Base-by-base conservation (phyloP, 2,113 vertebrate genomes). In the Telmatochromis brachygnathus region DNA sequence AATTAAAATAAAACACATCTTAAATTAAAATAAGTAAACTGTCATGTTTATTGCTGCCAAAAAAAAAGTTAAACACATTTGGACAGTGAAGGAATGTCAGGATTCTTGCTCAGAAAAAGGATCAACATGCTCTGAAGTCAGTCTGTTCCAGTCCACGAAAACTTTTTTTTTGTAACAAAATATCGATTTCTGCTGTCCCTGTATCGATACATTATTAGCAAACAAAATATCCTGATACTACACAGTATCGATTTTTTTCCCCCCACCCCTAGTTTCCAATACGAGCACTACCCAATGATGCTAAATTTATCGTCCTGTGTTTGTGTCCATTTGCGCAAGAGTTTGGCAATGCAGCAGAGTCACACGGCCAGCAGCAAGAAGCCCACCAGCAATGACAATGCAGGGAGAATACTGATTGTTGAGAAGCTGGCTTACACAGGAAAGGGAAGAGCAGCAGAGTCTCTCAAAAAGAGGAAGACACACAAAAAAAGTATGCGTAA, bases 61-160 rank as follows among this genome's bases (percentile, higher is more conserved):
- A 37, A 42, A 42, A 42, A 13, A 42, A 13, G 39, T 6, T 42
- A 6, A 42, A 42, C 12, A 42, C 12, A 42, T 42, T 42, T 42
- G 39, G 1, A 42, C 39, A 42, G 39, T 42, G 39, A 42, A 3
- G 3, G 39, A 42, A 13, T 42, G 12, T 2, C 39, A 42, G 39
- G 39, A 42, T 42, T 42, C 39, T 42, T 42, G 39, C 39, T 42
- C 39, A 14, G 39, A 42, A 42, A 42, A 45, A 45, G 42, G 39
- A 45, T 15, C 42, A 15, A 45, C 0, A 45, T 45, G 42, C 13
- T 45, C 6, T 47, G 6, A 47, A 15, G 42, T 7, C 42, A 47
- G 42, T 0, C 12, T 42, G 39, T 42, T 42, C 0, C 39, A 42
- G 11, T 42, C 39, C 12, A 45, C 13, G 0, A 45, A 45, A 45